Base-by-base conservation (phyloP, 2,888 invertebrate genomes). In the Tiphia femorata region DNA sequence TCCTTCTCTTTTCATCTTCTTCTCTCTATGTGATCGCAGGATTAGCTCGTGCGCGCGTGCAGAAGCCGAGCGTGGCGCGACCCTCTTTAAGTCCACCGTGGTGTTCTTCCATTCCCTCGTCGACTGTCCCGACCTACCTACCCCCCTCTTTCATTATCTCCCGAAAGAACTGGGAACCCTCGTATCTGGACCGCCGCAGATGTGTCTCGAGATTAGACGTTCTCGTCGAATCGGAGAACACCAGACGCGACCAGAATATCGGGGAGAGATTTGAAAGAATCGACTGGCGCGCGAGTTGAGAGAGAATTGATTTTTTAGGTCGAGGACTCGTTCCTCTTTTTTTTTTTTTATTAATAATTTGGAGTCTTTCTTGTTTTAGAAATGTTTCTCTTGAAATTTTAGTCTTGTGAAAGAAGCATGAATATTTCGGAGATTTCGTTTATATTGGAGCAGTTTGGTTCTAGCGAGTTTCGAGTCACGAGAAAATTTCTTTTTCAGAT, bases 31-130 rank as follows among this genome's bases (percentile, higher is more conserved):
- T 17, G 27, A 52, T 49, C 60, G 56, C 58, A 65, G 63, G 66
- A 70, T 72, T 70, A 72, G 59, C 60, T 55, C 37, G 37, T 66
- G 62, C 72, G 69, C 66, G 69, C 65, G 72, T 65, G 72, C 72
- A 62, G 50, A 72, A 48, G 41, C 56, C 54, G n/a, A n/a, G n/a
- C n/a, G n/a, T n/a, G n/a, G n/a, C n/a, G 46, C 63, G 51, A 61
- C 67, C 63, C 68, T 60, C 61, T 56, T 57, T 27, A 48, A 59
- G 29, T 42, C 29, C 48, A 20, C 21, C 40, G 19, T 10, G 16
- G 19, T 7, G 17, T 10, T 27, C 27, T 12, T 12, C 10, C 37
- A 37, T 33, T 5, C 7, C 20, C 27, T n/a, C n/a, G n/a, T 19
- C 49, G 37, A 27, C 25, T 29, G 33, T 40, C 51, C 41, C 42